Evolutionary conservation across 1,140 invertebrate species (phyloP), one percentile per base, ranked within the genome.

Genomic region (Lepidurus packardi): DNA sequence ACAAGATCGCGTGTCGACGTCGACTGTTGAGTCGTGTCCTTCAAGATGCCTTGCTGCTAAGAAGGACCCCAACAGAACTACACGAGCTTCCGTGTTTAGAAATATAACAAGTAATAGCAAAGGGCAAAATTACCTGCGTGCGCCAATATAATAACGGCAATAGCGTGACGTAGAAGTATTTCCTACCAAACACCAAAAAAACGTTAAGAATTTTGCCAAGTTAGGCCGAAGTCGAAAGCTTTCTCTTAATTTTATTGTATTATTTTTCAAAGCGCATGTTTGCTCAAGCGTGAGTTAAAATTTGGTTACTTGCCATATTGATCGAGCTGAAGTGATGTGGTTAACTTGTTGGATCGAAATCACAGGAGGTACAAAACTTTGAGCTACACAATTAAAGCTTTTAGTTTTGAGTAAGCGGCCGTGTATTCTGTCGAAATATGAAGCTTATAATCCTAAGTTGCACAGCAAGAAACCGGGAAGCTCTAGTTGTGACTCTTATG

Each of bases 251-350:
- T 65, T 21, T n/a, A 65, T 13, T 7, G 21, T 21, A 21, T n/a
- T 13, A 65, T 13, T 21, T 65, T 65, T n/a, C 4, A 16, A 65
- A 65, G 21, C 16, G 16, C 21, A 13, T 34, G 3, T 65, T n/a
- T 65, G n/a, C 53, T 65, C 53, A 65, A 65, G 53, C 53, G 53
- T 65, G 53, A 65, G 21, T 65, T 13, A 65, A 65, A 8, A 7
- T 21, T 65, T 65, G 53, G 53, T 34, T 21, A 65, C 53, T 65
- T 65, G n/a, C 53, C 53, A 65, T 65, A 65, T 65, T 65, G 53
- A 65, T 65, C 53, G 16, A 21, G 2, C 34, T 34, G 34, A 34
- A 34, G 34, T 34, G n/a, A n/a, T n/a, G 34, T 34, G 3, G 34
- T 34, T 34, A 34, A 34, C 34, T 34, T 34, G 34, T 34, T 34